phyloP scores from a whole-genome alignment of 2,113 vertebrate species.

The Patagioenas fasciata region DNA sequence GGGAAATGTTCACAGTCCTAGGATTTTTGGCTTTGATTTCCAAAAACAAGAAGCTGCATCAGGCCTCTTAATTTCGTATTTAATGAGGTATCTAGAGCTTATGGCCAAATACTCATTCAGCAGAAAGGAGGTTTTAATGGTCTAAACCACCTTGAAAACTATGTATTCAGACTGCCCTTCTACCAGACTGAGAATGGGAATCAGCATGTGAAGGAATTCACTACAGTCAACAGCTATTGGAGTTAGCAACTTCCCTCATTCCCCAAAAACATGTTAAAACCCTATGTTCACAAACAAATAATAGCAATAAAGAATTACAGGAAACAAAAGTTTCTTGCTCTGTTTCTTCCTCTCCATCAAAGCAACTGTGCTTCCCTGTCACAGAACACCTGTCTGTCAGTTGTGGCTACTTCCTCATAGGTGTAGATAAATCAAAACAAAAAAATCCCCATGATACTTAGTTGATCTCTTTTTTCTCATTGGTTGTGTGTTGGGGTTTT shows the following conservation, averaged over 20 bases:
- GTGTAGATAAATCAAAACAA: too few relatives aligned
- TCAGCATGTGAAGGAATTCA: background rate
- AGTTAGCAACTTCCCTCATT: background rate
- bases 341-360: background rate
- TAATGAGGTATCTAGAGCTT: constrained; percentile 4
- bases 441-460: too few relatives aligned
- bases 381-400: background rate
- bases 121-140: background rate
- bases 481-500: background rate
- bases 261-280: background rate
- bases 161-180: background rate
- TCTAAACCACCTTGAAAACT: background rate
- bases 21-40: background rate
- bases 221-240: background rate
- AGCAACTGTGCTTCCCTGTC: background rate
- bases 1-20: background rate
- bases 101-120: background rate
- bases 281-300: background rate
- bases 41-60: background rate
- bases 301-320: background rate
- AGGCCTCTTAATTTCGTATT: background rate
- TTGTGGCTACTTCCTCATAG: background rate
- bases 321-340: background rate
- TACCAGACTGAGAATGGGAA: background rate
- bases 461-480: background rate